A percentile compares a stretch with the other conserved stretches of the same genome.
phyloP scores from a whole-genome alignment of 2,113 vertebrate species.

The cattle (Bos taurus) region DNA sequence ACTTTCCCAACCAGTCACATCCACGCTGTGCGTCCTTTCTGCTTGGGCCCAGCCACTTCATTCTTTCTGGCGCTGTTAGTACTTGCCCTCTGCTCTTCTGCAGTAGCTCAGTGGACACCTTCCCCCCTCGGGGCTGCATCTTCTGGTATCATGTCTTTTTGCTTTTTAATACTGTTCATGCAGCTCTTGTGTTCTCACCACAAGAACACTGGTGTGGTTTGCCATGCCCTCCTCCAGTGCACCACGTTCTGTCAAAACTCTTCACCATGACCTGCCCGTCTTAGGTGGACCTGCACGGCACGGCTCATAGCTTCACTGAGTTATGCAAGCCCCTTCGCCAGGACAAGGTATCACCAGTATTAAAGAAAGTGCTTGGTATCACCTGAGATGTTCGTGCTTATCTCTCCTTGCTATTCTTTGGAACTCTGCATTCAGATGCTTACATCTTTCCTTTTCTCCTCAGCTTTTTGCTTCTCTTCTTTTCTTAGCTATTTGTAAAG shows the following conservation, averaged over 20 bases:
- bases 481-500: no score
- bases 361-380: not conserved
- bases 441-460: no score
- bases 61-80: not conserved
- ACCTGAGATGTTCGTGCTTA: not conserved
- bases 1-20: not conserved
- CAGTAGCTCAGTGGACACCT: not conserved
- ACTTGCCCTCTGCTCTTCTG: accelerated
- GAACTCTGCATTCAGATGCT: no score
- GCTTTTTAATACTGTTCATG: not conserved
- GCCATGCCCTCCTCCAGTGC: not conserved
- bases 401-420: no score
- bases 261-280: not conserved
- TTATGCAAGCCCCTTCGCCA: not conserved
- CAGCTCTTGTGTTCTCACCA: accelerated
- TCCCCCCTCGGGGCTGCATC: accelerated
- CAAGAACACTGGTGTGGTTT: not conserved
- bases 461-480: no score
- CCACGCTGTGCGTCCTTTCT: accelerated
- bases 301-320: not conserved
- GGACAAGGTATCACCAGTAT: not conserved
- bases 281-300: not conserved
- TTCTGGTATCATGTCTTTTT: not conserved
- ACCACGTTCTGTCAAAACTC: not conserved
- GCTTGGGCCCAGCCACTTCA: accelerated